Conservation (phyloP, 2,113 vertebrate species). For the Meleagris gallopavo region DNA sequence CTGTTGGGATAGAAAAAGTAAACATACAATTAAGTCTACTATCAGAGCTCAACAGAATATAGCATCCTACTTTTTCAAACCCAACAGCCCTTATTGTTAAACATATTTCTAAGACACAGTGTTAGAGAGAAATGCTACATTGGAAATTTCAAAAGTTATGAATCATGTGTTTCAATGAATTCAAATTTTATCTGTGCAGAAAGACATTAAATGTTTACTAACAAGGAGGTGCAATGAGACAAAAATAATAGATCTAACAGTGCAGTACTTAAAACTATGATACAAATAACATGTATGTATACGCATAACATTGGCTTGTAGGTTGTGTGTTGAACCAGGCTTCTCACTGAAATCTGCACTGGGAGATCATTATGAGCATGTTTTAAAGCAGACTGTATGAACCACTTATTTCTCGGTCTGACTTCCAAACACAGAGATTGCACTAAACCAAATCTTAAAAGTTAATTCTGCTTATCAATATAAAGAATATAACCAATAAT, state of each 20-base stretch:
- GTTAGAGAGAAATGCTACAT: not conserved
- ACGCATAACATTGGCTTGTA: not conserved
- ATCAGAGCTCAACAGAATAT: not conserved
- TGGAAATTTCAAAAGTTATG: not conserved
- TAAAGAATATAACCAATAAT: not conserved
- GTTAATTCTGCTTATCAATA: not conserved
- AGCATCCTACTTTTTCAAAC: not conserved
- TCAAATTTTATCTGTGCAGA: not conserved
- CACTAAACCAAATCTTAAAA: not conserved
- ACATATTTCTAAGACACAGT: not conserved
- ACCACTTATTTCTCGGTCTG: not conserved
- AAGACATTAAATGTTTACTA: not conserved
- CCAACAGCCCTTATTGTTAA: not conserved
- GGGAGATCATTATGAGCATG: not conserved
- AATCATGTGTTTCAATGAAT: not conserved
- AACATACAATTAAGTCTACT: slow-evolving; percentile 26
- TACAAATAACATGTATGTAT: not conserved
- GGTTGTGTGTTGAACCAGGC: not conserved
- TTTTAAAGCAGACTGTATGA: not conserved
- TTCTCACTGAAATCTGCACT: not conserved
- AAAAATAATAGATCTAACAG: not conserved
- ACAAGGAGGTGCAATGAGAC: not conserved
- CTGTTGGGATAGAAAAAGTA: slow-evolving; percentile 75
- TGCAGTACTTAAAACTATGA: not conserved
- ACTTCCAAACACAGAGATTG: not conserved